Evolutionary conservation across 2,113 vertebrate genomes (phyloP).

Genomic region (Macaca fascicularis): DNA sequence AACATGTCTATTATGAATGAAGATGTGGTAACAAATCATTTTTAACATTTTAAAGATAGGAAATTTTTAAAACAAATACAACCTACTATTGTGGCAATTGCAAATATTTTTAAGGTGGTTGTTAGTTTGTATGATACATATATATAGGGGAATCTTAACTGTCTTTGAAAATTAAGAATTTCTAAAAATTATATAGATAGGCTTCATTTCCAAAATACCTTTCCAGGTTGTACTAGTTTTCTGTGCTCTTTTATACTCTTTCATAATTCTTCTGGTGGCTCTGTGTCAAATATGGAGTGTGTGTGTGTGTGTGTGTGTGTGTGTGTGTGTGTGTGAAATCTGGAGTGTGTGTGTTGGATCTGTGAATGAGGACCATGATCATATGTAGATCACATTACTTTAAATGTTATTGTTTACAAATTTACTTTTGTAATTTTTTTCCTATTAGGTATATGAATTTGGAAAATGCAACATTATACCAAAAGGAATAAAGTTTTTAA

Average conservation of each 20-base stretch:
- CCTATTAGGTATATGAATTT: not conserved
- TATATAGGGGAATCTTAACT: not conserved
- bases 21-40: not conserved
- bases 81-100: not conserved
- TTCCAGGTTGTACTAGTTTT: not conserved
- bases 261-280: not conserved
- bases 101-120: not conserved
- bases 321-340: not conserved
- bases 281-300: not conserved
- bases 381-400: not conserved
- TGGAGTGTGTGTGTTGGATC: not conserved
- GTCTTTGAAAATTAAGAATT: not conserved
- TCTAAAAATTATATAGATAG: not conserved
- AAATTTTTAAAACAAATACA: not conserved
- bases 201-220: not conserved
- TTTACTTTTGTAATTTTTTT: not conserved
- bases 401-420: not conserved
- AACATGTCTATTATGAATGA: not conserved
- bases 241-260: not conserved
- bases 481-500: conserved; percentile 8
- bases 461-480: not conserved
- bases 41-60: not conserved
- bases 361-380: not conserved
- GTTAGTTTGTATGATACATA: not conserved
- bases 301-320: not conserved